These are phyloP conservation scores for Melanotaenia trifasciata DNA, from an alignment of 2,797 vertebrate genomes.

Conservation along the genomic window DNA sequence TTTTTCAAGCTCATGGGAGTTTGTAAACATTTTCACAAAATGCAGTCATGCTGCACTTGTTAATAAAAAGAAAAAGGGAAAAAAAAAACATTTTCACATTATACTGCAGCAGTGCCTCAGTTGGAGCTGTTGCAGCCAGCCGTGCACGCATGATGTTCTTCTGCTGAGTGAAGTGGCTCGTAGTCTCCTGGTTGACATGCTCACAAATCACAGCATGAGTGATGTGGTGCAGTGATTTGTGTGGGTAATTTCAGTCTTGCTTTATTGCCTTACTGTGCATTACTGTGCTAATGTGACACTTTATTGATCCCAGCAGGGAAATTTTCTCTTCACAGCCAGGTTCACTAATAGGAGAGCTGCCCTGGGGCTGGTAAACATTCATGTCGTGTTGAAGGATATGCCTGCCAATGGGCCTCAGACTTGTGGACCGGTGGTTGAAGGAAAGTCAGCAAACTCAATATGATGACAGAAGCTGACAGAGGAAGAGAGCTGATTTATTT, in stretches of 20 bases:
- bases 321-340: slow-evolving; percentile 56
- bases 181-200: slow-evolving; percentile 30
- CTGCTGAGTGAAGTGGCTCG: slow-evolving; percentile 38
- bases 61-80: neutral
- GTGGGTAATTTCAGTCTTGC: slow-evolving; percentile 62
- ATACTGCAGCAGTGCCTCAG: slow-evolving; percentile 8
- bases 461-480: slow-evolving; percentile 23
- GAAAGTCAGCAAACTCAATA: slow-evolving; percentile 14
- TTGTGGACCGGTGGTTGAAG: slow-evolving; percentile 28
- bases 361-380: slow-evolving; percentile 52
- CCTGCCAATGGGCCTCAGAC: neutral
- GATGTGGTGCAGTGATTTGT: slow-evolving; percentile 60
- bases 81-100: neutral
- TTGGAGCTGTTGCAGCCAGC: slow-evolving; percentile 5
- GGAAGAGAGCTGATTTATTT: neutral
- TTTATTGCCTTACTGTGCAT: slow-evolving; percentile 64
- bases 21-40: neutral
- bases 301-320: slow-evolving; percentile 73
- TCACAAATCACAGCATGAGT: slow-evolving; percentile 59
- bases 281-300: slow-evolving; percentile 69
- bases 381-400: slow-evolving; percentile 47
- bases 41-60: neutral
- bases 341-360: slow-evolving; percentile 57
- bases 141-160: slow-evolving; percentile 36
- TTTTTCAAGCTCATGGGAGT: neutral